Conservation (phyloP, 2,797 vertebrate species). For the Semaprochilodus insignis region DNA sequence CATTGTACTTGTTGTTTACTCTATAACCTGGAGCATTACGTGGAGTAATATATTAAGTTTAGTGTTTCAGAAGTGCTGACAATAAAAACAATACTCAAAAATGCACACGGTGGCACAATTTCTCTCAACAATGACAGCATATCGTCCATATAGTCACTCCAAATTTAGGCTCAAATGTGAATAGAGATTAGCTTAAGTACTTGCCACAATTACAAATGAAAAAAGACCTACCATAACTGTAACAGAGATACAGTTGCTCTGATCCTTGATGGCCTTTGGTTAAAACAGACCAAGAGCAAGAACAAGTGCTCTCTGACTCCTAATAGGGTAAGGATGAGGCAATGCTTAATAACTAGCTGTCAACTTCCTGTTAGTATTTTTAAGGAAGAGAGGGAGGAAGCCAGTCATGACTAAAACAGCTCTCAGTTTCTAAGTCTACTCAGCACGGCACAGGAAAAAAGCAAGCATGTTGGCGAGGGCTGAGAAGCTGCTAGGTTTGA, state of each 20-base stretch:
- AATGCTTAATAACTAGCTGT: constrained; percentile 20
- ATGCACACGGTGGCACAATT: background rate
- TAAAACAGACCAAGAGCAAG: background rate
- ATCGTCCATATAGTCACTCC: background rate
- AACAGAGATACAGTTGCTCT: background rate
- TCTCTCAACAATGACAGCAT: background rate
- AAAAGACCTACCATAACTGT: background rate
- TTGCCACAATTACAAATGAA: background rate
- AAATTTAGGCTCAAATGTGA: background rate
- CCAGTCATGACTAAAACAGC: constrained; percentile 42
- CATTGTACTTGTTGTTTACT: too few species aligned
- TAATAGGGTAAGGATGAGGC: constrained; percentile 13
- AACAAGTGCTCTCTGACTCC: background rate
- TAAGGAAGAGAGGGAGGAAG: constrained; percentile 56
- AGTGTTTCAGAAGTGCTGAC: background rate
- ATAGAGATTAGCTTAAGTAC: background rate
- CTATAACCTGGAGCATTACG: too few species aligned
- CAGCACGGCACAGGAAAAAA: background rate
- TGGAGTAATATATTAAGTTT: too few species aligned
- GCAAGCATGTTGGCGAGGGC: constrained; percentile 34
- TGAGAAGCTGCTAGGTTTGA: constrained; percentile 37
- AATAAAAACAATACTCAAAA: background rate
- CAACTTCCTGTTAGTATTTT: constrained; percentile 47
- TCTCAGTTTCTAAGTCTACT: constrained; percentile 42
- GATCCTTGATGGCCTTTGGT: background rate